Conservation (phyloP, 1,140 invertebrate species). For the Micrasema minimum region DNA sequence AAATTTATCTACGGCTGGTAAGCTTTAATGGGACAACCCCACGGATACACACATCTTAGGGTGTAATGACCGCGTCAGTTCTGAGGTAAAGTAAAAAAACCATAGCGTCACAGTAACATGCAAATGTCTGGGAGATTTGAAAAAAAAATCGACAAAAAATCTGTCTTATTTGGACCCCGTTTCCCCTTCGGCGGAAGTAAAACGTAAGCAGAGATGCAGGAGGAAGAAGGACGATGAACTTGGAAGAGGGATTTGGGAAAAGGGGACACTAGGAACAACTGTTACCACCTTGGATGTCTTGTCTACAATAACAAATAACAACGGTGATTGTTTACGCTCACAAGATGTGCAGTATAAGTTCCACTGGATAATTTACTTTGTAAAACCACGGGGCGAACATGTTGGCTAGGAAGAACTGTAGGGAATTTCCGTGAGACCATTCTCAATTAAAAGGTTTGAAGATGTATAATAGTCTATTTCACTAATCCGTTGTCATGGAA, state of each 20-base stretch:
- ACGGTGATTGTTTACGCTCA: conserved; percentile 8
- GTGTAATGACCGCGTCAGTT: conserved; percentile 26
- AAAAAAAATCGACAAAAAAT: conserved; percentile 7
- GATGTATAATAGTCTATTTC: too few species aligned
- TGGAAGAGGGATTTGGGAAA: background rate
- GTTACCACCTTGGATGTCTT: conserved; percentile 18
- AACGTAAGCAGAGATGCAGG: conserved; percentile 15
- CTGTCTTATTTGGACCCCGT: background rate
- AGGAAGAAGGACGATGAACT: conserved; percentile 9
- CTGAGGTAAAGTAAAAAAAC: conserved; percentile 4
- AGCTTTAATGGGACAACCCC: too few species aligned
- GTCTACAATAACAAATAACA: conserved; percentile 34
- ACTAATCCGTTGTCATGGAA: too few species aligned
- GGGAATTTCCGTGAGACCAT: too few species aligned
- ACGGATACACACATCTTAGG: too few species aligned
- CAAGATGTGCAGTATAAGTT: background rate
- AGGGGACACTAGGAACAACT: conserved; percentile 3
- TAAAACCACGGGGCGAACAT: too few species aligned
- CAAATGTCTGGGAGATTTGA: conserved; percentile 21
- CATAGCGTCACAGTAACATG: conserved; percentile 7
- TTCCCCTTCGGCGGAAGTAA: conserved; percentile 26
- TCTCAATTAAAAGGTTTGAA: too few species aligned
- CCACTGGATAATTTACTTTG: too few species aligned
- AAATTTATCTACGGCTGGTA: too few species aligned
- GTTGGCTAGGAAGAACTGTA: too few species aligned